Evolutionary conservation across 1,140 invertebrate species (phyloP).

Genomic region (Thaumatotibia leucotreta): DNA sequence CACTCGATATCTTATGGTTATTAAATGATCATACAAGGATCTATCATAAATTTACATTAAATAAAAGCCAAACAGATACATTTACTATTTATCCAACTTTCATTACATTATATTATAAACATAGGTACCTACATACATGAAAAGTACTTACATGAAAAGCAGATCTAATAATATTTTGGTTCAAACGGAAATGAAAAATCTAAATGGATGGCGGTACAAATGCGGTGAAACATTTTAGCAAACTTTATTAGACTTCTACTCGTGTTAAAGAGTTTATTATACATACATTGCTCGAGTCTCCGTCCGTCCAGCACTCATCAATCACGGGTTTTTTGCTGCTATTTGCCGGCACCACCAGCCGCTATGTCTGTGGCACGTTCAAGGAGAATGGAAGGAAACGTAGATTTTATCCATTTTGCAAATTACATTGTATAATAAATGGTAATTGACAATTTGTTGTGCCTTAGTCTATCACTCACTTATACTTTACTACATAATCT

Average conservation of each 20-base stretch:
- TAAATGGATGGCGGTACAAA: background rate
- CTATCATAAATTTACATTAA: no score
- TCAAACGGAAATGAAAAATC: background rate
- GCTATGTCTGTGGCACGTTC: background rate
- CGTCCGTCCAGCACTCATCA: background rate
- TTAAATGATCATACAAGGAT: no score
- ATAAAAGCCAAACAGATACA: no score
- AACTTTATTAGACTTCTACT: background rate
- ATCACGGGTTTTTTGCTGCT: conserved; percentile 4
- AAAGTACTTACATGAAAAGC: background rate
- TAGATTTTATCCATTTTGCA: background rate
- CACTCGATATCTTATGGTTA: background rate
- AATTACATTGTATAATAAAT: background rate
- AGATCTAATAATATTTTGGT: background rate
- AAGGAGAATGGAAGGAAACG: conserved; percentile 1
- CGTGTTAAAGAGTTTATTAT: background rate
- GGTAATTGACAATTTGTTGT: no score
- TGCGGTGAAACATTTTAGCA: background rate
- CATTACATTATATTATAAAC: no score
- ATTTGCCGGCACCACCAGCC: background rate
- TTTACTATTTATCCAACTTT: no score
- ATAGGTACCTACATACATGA: no score
- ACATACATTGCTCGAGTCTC: background rate
- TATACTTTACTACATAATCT: no score
- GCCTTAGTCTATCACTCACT: no score